These are phyloP conservation scores for Leucophenga varia DNA, from an alignment of 1,140 invertebrate species.

Conservation along the genomic window DNA sequence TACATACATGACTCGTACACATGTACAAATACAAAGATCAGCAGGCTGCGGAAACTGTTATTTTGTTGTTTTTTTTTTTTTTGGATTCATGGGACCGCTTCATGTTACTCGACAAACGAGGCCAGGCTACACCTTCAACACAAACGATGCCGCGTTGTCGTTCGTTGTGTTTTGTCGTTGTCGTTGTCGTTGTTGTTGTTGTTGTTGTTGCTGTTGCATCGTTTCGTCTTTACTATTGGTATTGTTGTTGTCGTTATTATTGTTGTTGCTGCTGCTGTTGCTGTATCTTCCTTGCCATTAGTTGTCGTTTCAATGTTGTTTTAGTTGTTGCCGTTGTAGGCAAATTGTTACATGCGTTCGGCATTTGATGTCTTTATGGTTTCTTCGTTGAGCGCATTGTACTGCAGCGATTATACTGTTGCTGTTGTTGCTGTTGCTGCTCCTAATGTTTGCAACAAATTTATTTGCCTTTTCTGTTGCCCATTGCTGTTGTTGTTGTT, in stretches of 20 bases:
- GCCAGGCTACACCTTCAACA: conserved; percentile 1
- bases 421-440: too few relatives aligned
- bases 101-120: too few relatives aligned
- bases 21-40: too few relatives aligned
- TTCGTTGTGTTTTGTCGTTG: conserved; percentile 13
- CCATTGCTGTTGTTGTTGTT: too few relatives aligned
- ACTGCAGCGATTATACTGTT: too few relatives aligned
- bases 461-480: too few relatives aligned
- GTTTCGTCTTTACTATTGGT: conserved; percentile 31
- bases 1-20: too few relatives aligned
- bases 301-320: too few relatives aligned
- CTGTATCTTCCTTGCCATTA: too few relatives aligned
- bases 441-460: too few relatives aligned
- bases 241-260: conserved; percentile 14
- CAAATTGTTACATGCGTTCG: conserved; percentile 47
- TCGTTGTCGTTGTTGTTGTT: conserved; percentile 4
- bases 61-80: conserved; percentile 9
- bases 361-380: conserved; percentile 49
- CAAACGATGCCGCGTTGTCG: conserved; percentile 21
- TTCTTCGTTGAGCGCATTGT: conserved; percentile 44
- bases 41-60: too few relatives aligned
- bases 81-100: too few relatives aligned
- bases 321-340: conserved; percentile 32
- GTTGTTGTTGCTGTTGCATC: not conserved
- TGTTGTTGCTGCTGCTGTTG: conserved; percentile 26